These are phyloP conservation scores for Tipula vernalis DNA, from an alignment of 2,888 invertebrate genomes.

Conservation along the genomic window DNA sequence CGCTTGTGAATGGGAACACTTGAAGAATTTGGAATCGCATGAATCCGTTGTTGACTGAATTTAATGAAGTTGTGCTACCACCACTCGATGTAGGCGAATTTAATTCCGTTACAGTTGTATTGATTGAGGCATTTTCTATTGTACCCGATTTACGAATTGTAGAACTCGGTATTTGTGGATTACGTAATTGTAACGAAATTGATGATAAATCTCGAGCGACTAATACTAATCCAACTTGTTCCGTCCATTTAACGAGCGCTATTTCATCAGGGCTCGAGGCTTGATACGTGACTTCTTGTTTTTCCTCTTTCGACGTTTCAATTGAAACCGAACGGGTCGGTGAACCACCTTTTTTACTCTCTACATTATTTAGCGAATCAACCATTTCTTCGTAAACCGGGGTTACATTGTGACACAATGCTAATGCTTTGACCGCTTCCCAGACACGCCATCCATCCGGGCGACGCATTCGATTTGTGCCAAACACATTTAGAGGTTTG, in stretches of 20 bases:
- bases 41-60: constrained; percentile 41
- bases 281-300: constrained; percentile 40
- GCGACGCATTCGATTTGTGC: constrained; percentile 42
- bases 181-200: constrained; percentile 37
- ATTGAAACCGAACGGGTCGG: constrained; percentile 33
- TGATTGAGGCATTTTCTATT: constrained; percentile 11
- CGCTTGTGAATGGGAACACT: constrained; percentile 81
- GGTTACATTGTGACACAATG: constrained; percentile 97
- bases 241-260: constrained; percentile 82
- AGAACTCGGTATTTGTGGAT: constrained; percentile 16
- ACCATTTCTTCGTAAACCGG: constrained; percentile 72
- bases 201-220: constrained; percentile 45
- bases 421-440: constrained; percentile 86
- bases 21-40: constrained; percentile 58
- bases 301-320: constrained; percentile 24
- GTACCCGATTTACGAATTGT: constrained; percentile 11
- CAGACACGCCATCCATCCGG: constrained; percentile 64
- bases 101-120: constrained; percentile 14
- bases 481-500: constrained; percentile 15
- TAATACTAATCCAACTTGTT: constrained; percentile 55
- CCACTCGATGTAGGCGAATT: constrained; percentile 20
- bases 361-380: constrained; percentile 16
- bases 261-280: constrained; percentile 92
- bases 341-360: constrained; percentile 22
- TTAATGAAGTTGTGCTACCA: constrained; percentile 34